Base-by-base conservation (phyloP, 1,140 invertebrate genomes). In the Andrena cerasifolii region DNA sequence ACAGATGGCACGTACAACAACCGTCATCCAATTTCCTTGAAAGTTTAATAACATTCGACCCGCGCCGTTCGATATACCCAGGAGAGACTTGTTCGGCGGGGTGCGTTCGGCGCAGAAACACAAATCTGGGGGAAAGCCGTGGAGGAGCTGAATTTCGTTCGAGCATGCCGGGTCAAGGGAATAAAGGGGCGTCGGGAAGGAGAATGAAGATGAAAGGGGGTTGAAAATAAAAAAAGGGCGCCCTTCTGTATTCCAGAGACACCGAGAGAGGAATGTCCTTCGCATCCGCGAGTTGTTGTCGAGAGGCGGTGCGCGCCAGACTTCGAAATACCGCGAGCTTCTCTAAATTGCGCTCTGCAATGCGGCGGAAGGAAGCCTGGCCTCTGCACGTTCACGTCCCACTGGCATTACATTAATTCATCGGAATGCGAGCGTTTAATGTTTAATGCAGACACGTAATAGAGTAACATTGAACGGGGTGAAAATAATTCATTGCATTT, bases 261-360 rank as follows among this genome's bases (percentile, higher is more conserved):
- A 51, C 67, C 36, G 53, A 56, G 31, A 18, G 10, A 59, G 58
- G 53, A 59, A 68, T 59, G 43, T 56, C 65, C n/a, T n/a, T 59
- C 31, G 53, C 54, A 24, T 75, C 21, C 28, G 8, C 21, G 21
- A 67, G 40, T 26, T 8, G 56, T 43, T 3, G 40, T 28, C 21
- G 49, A 5, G 49, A 3, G 12, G 8, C 6, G 49, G 21, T 16
- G 51, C n/a, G n/a, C n/a, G 8, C 16, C 14, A n/a, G 31, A 49
- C 53, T 68, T 76, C 31, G 73, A 67, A 76, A 76, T 76, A 58
- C 53, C 73, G 43, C 53, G 43, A 68, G 43, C 36, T 68, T 68
- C 65, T 36, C 62, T 33, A 58, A 76, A 68, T 76, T 68, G 40
- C 53, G 18, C 28, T 36, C 53, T 36, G 40, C 43, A 58, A 68